phyloP scores from a whole-genome alignment of 2,888 invertebrate genomes.

The Dynastes grantii region DNA sequence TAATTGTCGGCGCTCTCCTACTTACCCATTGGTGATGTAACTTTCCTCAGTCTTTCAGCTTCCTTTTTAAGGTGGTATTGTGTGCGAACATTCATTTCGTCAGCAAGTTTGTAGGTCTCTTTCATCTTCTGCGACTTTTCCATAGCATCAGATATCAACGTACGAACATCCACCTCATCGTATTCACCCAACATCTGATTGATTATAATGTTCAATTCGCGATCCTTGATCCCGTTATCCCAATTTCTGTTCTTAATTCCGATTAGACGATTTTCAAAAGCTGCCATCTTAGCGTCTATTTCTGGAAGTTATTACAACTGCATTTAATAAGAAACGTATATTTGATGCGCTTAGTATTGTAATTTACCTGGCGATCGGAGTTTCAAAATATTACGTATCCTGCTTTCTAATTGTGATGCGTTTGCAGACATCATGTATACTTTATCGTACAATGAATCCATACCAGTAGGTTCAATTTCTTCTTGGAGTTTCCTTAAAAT shows the following conservation, averaged over 20 bases:
- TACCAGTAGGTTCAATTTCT: conserved; percentile 68
- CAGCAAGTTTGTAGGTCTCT: conserved; percentile 63
- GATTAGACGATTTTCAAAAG: conserved; percentile 65
- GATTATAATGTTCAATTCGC: conserved; percentile 55
- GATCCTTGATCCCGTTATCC: conserved; percentile 59
- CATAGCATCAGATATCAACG: conserved; percentile 58
- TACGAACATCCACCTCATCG: conserved; percentile 54
- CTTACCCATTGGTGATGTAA: conserved; percentile 63
- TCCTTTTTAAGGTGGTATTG: conserved; percentile 64
- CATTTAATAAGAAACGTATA: conserved; percentile 23
- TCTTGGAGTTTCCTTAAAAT: conserved; percentile 62
- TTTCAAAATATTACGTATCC: conserved; percentile 68
- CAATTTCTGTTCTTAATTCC: conserved; percentile 65
- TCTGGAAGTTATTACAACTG: conserved; percentile 55
- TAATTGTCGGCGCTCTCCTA: background rate
- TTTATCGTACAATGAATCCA: conserved; percentile 72
- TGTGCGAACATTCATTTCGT: conserved; percentile 63
- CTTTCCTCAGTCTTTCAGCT: conserved; percentile 60
- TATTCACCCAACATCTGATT: conserved; percentile 52
- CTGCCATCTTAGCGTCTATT: conserved; percentile 53
- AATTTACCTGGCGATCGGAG: conserved; percentile 27
- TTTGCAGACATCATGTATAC: conserved; percentile 73
- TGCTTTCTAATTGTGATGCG: conserved; percentile 73
- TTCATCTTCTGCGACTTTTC: conserved; percentile 64
- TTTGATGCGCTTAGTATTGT: background rate